Percentiles rank a stretch among this genome's conserved stretches.
Evolutionary conservation across 2,888 invertebrate species (phyloP).

Genomic region (Rhabditoides inermis): DNA sequence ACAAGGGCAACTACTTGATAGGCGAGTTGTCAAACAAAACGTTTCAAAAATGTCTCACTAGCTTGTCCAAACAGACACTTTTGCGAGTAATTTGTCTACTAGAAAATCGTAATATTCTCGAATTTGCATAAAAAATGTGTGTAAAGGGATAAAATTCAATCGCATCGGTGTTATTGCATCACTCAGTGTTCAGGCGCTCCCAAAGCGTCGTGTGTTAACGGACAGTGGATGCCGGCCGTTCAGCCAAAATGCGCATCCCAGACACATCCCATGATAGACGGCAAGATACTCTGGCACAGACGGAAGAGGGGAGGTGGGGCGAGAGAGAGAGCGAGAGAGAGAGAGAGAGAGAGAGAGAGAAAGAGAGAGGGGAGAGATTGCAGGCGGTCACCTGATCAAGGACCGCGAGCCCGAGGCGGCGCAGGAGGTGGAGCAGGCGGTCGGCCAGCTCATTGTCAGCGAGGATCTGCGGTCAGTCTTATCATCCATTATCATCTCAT

Average conservation of each 20-base stretch:
- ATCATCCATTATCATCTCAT: background rate
- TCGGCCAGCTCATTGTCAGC: background rate
- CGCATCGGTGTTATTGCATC: no score
- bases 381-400: background rate
- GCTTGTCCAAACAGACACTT: background rate
- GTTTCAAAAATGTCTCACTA: background rate
- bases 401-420: background rate
- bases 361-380: no score
- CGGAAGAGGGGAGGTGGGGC: slow-evolving; percentile 15
- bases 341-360: background rate
- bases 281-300: slow-evolving; percentile 47
- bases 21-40: slow-evolving; percentile 29
- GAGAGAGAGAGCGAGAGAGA: no score
- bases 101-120: background rate
- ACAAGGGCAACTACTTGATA: slow-evolving; percentile 50
- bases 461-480: no score
- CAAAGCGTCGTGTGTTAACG: slow-evolving; percentile 50
- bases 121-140: background rate
- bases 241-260: slow-evolving; percentile 48
- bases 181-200: slow-evolving; percentile 51
- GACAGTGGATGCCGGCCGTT: slow-evolving; percentile 47
- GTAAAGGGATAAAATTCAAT: no score
- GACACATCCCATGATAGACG: slow-evolving; percentile 50
- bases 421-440: background rate
- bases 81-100: background rate